A percentile compares a stretch with the other conserved stretches of the same genome.
Evolutionary conservation across 2,888 invertebrate genomes (phyloP).

Genomic region (Drosophila affinis): DNA sequence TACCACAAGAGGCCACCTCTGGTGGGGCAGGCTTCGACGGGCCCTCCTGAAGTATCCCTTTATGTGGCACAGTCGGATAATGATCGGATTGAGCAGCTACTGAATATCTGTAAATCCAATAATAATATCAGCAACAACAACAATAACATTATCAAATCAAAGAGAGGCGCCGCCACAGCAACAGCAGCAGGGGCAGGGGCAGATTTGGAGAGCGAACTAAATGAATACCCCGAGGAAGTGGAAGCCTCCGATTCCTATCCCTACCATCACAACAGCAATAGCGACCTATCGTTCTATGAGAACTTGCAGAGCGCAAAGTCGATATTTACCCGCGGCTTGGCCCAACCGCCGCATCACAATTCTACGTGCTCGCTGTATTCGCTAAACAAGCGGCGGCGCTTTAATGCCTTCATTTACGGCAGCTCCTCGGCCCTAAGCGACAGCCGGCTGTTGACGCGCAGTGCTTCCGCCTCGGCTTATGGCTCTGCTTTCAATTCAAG

Average conservation of each 20-base stretch:
- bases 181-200: not conserved
- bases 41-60: not conserved
- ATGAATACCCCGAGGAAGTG: slow-evolving; percentile 39
- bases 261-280: slow-evolving; percentile 36
- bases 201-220: slow-evolving; percentile 52
- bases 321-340: slow-evolving; percentile 72
- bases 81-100: not conserved
- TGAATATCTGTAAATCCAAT: slow-evolving; percentile 33
- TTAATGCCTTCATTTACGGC: slow-evolving; percentile 83
- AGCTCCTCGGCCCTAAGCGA: slow-evolving; percentile 83
- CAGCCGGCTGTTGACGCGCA: slow-evolving; percentile 75
- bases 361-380: slow-evolving; percentile 83
- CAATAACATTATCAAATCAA: slow-evolving; percentile 42
- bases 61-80: slow-evolving; percentile 1
- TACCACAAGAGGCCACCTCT: slow-evolving; percentile 56
- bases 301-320: slow-evolving; percentile 83
- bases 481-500: slow-evolving; percentile 43
- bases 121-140: slow-evolving; percentile 46
- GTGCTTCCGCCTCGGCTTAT: slow-evolving; percentile 14
- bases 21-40: not conserved
- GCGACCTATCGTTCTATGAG: slow-evolving; percentile 79
- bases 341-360: slow-evolving; percentile 70
- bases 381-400: slow-evolving; percentile 80
- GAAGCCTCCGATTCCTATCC: slow-evolving; percentile 22
- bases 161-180: slow-evolving; percentile 8